A percentile compares a stretch with the other conserved stretches of the same genome.
phyloP scores from a whole-genome alignment of 2,113 vertebrate species.

The Lutjanus erythropterus region DNA sequence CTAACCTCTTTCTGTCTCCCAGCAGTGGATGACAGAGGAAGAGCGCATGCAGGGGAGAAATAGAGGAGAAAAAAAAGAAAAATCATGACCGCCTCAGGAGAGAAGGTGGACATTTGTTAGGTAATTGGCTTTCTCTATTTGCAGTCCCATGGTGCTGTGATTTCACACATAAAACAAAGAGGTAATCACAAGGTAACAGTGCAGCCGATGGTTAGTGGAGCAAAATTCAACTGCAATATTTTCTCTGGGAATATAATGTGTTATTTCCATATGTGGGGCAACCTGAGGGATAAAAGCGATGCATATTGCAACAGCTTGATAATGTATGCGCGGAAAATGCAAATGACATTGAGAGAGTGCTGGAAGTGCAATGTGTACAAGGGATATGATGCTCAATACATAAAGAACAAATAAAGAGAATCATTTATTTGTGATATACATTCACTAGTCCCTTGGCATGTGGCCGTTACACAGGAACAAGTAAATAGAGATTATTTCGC shows the following conservation, averaged over 20 bases:
- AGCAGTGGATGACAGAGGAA: slow-evolving; percentile 68
- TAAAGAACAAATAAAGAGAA: slow-evolving; percentile 66
- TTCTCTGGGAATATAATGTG: slow-evolving; percentile 65
- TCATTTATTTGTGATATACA: slow-evolving; percentile 55
- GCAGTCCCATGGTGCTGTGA: slow-evolving; percentile 61
- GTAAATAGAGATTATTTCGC: slow-evolving; percentile 68
- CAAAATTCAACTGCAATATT: slow-evolving; percentile 61
- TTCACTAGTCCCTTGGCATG: slow-evolving; percentile 26
- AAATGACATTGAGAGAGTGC: slow-evolving; percentile 60
- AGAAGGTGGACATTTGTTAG: slow-evolving; percentile 74
- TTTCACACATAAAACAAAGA: slow-evolving; percentile 72
- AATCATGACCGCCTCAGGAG: slow-evolving; percentile 56
- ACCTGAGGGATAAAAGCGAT: slow-evolving; percentile 62
- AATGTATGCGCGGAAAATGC: slow-evolving; percentile 67
- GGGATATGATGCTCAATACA: slow-evolving; percentile 46
- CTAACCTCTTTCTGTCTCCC: slow-evolving; percentile 73
- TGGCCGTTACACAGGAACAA: slow-evolving; percentile 48
- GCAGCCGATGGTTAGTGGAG: slow-evolving; percentile 60
- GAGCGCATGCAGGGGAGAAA: slow-evolving; percentile 61
- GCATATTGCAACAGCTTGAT: slow-evolving; percentile 61
- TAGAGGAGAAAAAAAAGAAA: slow-evolving; percentile 33
- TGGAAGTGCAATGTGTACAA: slow-evolving; percentile 47
- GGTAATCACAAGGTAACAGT: slow-evolving; percentile 71
- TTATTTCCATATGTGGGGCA: slow-evolving; percentile 56
- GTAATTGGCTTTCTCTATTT: slow-evolving; percentile 76